phyloP scores from a whole-genome alignment of 2,888 invertebrate genomes.

The Campoplex nolae region DNA sequence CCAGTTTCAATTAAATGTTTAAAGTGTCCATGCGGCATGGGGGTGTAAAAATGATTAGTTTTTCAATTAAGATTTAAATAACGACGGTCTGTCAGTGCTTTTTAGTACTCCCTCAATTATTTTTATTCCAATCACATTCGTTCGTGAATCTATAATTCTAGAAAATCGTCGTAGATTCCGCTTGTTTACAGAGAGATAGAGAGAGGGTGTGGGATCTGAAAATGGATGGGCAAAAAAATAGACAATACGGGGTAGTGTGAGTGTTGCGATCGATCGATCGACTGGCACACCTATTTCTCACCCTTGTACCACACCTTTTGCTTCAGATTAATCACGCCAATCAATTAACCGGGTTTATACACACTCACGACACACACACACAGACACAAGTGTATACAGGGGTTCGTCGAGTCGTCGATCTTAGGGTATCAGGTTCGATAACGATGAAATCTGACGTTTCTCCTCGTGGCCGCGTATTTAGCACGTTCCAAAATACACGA shows the following conservation, averaged over 20 bases:
- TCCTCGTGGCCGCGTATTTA: constrained; percentile 14
- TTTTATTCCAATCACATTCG: background rate
- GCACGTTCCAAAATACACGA: background rate
- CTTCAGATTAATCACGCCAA: constrained; percentile 64
- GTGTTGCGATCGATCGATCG: constrained; percentile 55
- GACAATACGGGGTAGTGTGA: background rate
- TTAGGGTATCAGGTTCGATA: constrained; percentile 50
- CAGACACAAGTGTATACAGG: background rate
- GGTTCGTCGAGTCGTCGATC: constrained; percentile 45
- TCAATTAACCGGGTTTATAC: constrained; percentile 60
- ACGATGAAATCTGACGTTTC: constrained; percentile 45
- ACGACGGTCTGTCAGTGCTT: background rate
- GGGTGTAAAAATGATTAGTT: background rate
- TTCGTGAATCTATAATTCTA: background rate
- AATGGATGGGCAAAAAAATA: constrained; percentile 35
- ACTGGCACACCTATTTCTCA: constrained; percentile 49
- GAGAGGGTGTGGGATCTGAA: background rate
- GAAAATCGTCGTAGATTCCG: background rate
- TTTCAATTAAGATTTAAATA: background rate
- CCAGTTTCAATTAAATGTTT: background rate
- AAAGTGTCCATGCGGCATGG: background rate
- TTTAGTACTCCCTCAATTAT: background rate
- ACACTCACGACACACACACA: no score
- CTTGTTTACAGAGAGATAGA: background rate
- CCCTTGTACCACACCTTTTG: constrained; percentile 52